Evolutionary conservation across 2,888 invertebrate genomes (phyloP).

Genomic region (Frankliniella intonsa): DNA sequence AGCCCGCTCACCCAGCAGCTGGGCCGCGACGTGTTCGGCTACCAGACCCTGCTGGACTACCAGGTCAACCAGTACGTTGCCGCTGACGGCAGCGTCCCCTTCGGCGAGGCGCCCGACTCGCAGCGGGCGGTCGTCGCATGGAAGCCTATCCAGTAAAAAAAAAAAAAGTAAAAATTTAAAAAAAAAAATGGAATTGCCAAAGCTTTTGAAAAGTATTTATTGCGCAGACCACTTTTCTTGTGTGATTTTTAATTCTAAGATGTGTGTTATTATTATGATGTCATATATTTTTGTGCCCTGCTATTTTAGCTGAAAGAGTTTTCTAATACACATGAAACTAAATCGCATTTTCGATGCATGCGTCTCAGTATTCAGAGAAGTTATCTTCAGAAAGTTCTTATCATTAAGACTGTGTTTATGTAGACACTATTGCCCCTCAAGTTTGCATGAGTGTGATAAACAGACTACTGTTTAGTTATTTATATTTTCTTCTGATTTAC

Average conservation of each 20-base stretch:
- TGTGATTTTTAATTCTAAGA: neutral
- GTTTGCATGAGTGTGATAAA: neutral
- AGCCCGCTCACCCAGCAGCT: slow-evolving; percentile 89
- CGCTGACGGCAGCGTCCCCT: slow-evolving; percentile 66
- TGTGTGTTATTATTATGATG: neutral
- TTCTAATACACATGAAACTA: neutral
- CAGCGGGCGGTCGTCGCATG: slow-evolving; percentile 75
- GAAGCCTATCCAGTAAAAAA: slow-evolving; percentile 53
- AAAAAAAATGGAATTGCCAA: neutral
- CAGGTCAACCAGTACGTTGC: slow-evolving; percentile 76
- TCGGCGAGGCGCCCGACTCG: slow-evolving; percentile 68
- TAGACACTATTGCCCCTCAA: neutral
- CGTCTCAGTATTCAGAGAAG: neutral
- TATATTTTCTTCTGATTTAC: neutral
- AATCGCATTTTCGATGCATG: neutral
- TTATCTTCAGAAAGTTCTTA: neutral
- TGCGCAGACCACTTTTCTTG: neutral
- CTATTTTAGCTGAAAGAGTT: neutral
- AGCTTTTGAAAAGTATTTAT: neutral
- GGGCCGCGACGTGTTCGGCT: slow-evolving; percentile 70
- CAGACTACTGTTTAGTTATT: neutral
- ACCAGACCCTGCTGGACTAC: slow-evolving; percentile 69
- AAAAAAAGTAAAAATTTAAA: too few species aligned
- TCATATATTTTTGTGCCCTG: neutral
- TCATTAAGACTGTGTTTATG: neutral